Evolutionary conservation across 2,113 vertebrate genomes (phyloP), one percentile per base, ranked within the genome.

Genomic region (Myanophis thanlyinensis): DNA sequence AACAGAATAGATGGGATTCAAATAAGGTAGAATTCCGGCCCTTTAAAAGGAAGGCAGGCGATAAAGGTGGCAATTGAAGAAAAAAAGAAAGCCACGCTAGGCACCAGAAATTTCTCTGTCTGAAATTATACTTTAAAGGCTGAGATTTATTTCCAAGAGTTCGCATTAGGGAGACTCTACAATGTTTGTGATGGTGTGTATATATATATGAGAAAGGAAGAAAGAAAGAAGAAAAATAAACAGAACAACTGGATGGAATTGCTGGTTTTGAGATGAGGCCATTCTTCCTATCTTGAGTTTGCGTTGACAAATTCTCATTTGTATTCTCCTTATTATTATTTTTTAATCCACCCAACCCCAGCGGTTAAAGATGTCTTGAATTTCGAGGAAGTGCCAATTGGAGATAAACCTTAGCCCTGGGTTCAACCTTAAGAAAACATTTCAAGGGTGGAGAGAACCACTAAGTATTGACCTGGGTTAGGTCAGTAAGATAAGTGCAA

Each of bases 21-120:
- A 84, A 87, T 92, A 89, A 0, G 52, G 73, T 80, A 93, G 94
- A 93, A 85, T 93, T 46, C 80, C 91, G 87, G 56, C 44, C 27
- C 46, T 90, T 0, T 49, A 62, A 87, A 48, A 40, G 18, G 49
- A 10, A 15, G 20, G 62, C 12, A 22, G 56, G 35, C 9, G 7
- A 6, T 48, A n/a, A 91, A 94, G 52, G 89, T 49, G 12, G 12
- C 94, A 91, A 96, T 1, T 91, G 89, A 84, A 91, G 94, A 3
- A 30, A 62, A 1, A 67, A 67, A n/a, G n/a, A n/a, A n/a, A 13
- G 89, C 67, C 59, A 90, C 20, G 35, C 1, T 94, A 90, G 51
- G 27, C 13, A 6, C 20, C 20, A 47, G 59, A 30, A 92, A 89
- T 80, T 49, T 47, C 13, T 13, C 18, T 30, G 62, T 88, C 90